Evolutionary conservation across 1,140 invertebrate species (phyloP).

Genomic region (Leucophenga varia): DNA sequence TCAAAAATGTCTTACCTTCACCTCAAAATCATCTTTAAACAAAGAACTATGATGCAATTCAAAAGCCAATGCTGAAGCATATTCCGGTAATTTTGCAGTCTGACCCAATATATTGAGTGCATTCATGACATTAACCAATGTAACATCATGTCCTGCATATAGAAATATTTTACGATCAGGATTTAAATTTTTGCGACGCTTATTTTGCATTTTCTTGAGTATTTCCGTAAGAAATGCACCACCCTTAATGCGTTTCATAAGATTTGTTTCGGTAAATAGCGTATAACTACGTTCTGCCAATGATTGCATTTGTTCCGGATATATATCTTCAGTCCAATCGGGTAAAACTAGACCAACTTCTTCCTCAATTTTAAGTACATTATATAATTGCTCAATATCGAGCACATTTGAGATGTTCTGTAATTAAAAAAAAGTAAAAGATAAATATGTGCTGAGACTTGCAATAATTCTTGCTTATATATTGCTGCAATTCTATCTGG

Average conservation of each 20-base stretch:
- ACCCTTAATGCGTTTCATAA: constrained; percentile 72
- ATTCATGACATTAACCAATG: constrained; percentile 69
- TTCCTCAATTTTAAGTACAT: constrained; percentile 71
- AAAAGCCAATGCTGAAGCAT: constrained; percentile 68
- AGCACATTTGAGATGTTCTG: constrained; percentile 65
- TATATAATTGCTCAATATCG: constrained; percentile 73
- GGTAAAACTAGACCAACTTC: constrained; percentile 68
- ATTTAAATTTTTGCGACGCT: constrained; percentile 39
- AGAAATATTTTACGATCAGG: constrained; percentile 60
- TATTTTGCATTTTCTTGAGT: constrained; percentile 55
- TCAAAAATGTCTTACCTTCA: constrained; percentile 53
- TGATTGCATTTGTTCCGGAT: constrained; percentile 67
- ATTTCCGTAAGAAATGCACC: constrained; percentile 63
- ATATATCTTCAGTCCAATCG: constrained; percentile 70
- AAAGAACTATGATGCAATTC: constrained; percentile 63
- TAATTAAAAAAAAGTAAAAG: neutral
- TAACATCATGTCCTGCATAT: constrained; percentile 75
- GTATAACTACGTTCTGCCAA: constrained; percentile 70
- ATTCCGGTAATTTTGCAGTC: constrained; percentile 65
- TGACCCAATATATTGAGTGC: constrained; percentile 66
- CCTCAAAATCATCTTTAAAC: constrained; percentile 54
- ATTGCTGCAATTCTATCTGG: neutral
- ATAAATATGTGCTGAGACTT: neutral
- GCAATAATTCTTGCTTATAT: too few relatives aligned
- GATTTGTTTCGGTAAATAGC: constrained; percentile 68